Evolutionary conservation across 2,113 vertebrate genomes (phyloP), one percentile per base, ranked within the genome.

Genomic region (Trochalopteron elliotii): DNA sequence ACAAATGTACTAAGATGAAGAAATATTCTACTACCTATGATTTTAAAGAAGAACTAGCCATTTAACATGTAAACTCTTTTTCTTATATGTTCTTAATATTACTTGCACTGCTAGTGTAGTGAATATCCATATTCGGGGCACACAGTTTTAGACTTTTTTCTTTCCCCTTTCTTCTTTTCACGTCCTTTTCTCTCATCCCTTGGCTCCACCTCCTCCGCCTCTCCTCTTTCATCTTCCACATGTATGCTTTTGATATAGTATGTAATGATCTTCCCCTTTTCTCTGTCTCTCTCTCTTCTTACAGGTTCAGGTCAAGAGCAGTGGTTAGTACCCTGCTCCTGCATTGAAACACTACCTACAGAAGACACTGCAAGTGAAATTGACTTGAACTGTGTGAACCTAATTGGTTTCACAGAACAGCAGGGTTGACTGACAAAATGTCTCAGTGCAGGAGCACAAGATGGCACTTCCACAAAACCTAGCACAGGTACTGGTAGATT

Each of bases 331-430:
- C 14, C 56, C 49, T 78, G 77, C 55, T 90, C 72, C 77, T 75
- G 78, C 83, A 93, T 30, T 88, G 88, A 94, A 97, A 94, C 49
- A 77, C 60, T 88, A 74, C 72, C 76, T 87, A 96, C 63, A 80
- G 86, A 90, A 93, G 75, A 86, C 20, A 91, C 88, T 72, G 52
- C 15, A 94, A 75, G 65, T 78, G 52, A 91, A 95, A 94, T 57
- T 71, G 57, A 90, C 88, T 96, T 45, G 72, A 95, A 93, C 47
- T 86, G 42, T 89, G 57, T 47, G 37, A 94, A 95, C 61, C 69
- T 96, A 96, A 96, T 95, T 94, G 91, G 93, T 93, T 94, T 94
- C 93, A 91, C 67, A 57, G 76, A 94, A 93, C 86, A 96, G 93
- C 68, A 72, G 83, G 77, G 47, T 59, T 93, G 85, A 97, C 89